Percentiles rank a stretch among this genome's conserved stretches.
phyloP scores from a whole-genome alignment of 2,797 vertebrate genomes.

The Phrynocephalus guinanensis region DNA sequence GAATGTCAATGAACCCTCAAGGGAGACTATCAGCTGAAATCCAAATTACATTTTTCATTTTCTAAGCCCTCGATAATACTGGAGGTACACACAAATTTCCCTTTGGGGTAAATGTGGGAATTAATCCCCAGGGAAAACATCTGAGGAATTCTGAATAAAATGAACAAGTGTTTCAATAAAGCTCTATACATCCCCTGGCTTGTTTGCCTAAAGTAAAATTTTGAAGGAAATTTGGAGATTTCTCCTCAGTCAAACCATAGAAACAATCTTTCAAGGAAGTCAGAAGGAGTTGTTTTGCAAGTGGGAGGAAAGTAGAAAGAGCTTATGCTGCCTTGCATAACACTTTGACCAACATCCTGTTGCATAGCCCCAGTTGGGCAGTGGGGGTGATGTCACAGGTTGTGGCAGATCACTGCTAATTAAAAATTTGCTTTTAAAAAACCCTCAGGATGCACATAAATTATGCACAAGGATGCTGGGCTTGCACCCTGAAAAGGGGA shows the following conservation, averaged over 20 bases:
- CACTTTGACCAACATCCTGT: neutral
- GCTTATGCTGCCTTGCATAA: neutral
- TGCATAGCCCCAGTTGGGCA: neutral
- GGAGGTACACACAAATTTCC: neutral
- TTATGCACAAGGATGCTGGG: no score
- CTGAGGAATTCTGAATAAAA: slow-evolving; percentile 1
- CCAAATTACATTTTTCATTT: neutral
- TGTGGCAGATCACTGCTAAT: no score
- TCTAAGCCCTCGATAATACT: slow-evolving; percentile 1
- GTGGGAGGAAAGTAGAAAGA: no score
- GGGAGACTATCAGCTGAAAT: neutral
- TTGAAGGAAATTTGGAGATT: neutral
- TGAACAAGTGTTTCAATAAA: neutral
- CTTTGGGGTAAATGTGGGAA: neutral
- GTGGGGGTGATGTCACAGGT: no score
- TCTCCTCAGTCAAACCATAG: neutral
- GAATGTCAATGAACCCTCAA: neutral
- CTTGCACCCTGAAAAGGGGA: no score
- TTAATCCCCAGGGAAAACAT: neutral
- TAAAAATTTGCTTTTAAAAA: no score
- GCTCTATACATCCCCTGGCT: neutral
- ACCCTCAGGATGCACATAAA: no score
- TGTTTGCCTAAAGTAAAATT: neutral
- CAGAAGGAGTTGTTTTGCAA: neutral
- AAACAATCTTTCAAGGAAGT: neutral